These are phyloP conservation scores for Heliothis virescens DNA, from an alignment of 1,140 invertebrate genomes.

Conservation along the genomic window DNA sequence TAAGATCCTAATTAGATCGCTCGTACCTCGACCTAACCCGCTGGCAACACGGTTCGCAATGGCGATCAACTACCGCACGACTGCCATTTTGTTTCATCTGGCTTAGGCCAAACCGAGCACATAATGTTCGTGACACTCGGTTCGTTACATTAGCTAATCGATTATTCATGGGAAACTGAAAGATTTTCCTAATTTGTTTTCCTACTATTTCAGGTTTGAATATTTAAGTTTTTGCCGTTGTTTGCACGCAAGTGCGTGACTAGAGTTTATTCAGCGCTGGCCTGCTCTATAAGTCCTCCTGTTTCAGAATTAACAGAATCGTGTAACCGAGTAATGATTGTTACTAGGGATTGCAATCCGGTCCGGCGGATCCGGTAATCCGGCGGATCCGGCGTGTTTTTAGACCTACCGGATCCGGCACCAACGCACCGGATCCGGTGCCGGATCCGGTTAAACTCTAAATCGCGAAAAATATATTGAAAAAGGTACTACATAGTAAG, in stretches of 20 bases:
- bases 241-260: constrained; percentile 42
- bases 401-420: too few relatives aligned
- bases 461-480: too few relatives aligned
- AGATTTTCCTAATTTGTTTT: constrained; percentile 48
- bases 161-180: constrained; percentile 45
- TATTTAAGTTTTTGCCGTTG: constrained; percentile 38
- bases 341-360: too few relatives aligned
- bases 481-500: too few relatives aligned
- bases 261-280: constrained; percentile 28
- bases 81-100: constrained; percentile 31
- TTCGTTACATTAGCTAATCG: constrained; percentile 39
- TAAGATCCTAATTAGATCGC: constrained; percentile 39
- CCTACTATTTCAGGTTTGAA: constrained; percentile 4
- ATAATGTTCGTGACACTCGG: constrained; percentile 32
- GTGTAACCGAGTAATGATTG: constrained; percentile 16
- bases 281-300: not conserved
- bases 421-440: too few relatives aligned
- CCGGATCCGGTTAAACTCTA: too few relatives aligned
- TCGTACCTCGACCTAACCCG: constrained; percentile 3
- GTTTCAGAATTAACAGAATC: constrained; percentile 6
- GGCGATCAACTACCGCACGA: not conserved
- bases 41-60: not conserved
- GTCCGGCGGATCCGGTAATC: too few relatives aligned
- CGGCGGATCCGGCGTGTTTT: too few relatives aligned
- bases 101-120: not conserved